Conservation (phyloP, 2,797 vertebrate genomes). For the Sebastes taczanowskii region DNA sequence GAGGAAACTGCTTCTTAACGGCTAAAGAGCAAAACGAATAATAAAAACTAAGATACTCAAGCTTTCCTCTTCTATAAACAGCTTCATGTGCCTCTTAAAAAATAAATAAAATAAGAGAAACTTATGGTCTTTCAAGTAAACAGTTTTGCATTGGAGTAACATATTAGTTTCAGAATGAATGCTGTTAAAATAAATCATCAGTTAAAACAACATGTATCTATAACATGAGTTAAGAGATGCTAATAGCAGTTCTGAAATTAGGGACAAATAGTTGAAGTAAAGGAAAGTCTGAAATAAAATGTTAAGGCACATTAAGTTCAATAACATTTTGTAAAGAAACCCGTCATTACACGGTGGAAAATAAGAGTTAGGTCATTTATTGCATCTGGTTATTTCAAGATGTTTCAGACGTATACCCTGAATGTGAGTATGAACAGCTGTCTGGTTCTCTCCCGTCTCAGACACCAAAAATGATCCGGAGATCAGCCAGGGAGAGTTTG, state of each 20-base stretch:
- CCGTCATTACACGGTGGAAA: neutral
- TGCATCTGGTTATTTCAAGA: too few relatives aligned
- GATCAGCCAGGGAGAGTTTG: conserved; percentile 91
- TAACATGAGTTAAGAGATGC: neutral
- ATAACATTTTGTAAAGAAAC: neutral
- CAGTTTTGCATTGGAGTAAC: neutral
- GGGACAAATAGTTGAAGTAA: neutral
- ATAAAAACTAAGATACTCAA: neutral
- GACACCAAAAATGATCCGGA: conserved; percentile 88
- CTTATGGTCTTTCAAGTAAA: neutral
- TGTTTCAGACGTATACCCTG: neutral
- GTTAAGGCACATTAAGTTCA: neutral
- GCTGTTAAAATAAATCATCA: neutral
- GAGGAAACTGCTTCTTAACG: neutral
- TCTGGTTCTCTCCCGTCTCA: conserved; percentile 31
- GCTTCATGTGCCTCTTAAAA: neutral
- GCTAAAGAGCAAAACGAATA: neutral
- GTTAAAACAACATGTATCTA: neutral
- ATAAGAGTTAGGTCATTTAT: neutral
- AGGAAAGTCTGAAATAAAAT: neutral
- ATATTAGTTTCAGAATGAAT: neutral
- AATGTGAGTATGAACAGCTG: neutral
- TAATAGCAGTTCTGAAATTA: neutral
- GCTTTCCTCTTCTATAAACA: neutral
- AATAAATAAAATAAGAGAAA: neutral